Evolutionary conservation across 2,888 invertebrate genomes (phyloP).

Genomic region (Glyphotaelius pellucidus): DNA sequence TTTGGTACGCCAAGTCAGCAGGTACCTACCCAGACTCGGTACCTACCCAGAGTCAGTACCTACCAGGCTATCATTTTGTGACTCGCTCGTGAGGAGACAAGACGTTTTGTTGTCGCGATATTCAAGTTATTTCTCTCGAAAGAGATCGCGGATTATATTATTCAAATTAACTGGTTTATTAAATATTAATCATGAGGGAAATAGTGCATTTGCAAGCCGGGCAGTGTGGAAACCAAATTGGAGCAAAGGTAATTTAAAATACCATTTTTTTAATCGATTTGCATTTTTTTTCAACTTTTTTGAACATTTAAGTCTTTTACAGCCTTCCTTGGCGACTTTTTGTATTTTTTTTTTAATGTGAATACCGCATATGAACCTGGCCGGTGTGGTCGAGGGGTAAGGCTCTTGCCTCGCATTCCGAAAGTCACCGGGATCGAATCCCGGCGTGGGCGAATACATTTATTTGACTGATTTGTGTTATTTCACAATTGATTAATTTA

Average conservation of each 20-base stretch:
- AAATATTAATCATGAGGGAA: constrained; percentile 83
- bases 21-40: neutral
- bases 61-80: constrained; percentile 7
- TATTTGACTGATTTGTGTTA: too few species aligned
- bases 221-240: constrained; percentile 92
- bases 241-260: constrained; percentile 75
- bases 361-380: too few species aligned
- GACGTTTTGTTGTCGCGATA: neutral
- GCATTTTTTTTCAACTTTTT: neutral
- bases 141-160: neutral
- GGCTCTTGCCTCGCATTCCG: too few species aligned
- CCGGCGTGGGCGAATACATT: too few species aligned
- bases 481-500: too few species aligned
- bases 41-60: neutral
- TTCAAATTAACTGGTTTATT: neutral
- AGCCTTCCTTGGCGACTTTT: too few species aligned
- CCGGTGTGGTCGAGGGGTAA: too few species aligned
- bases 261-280: neutral
- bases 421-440: too few species aligned
- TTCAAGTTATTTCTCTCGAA: neutral
- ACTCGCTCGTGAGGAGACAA: neutral
- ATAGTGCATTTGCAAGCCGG: constrained; percentile 90
- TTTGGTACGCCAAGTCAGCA: neutral
- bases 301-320: neutral
- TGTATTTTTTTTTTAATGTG: too few species aligned